Evolutionary conservation across 2,113 vertebrate genomes (phyloP), one percentile per base, ranked within the genome.

Genomic region (Australoheros scitulus): DNA sequence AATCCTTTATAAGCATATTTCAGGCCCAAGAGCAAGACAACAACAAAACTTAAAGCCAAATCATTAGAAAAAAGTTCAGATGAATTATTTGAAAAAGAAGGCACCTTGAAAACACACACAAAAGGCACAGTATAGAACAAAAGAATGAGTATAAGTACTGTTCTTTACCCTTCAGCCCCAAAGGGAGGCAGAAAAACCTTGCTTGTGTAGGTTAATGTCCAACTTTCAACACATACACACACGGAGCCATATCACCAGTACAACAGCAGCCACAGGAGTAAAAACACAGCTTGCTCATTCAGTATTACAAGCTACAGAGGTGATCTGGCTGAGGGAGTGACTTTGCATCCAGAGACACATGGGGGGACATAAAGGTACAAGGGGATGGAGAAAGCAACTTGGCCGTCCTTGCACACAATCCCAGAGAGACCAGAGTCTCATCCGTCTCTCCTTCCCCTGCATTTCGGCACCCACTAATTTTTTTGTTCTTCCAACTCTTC

Each of bases 401-500:
- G 94, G 96, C 96, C 91, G 97, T 96, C 97, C 97, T 98, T 98
- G 96, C 93, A 91, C 91, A 96, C 94, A 96, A 96, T 92, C 77
- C 94, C 92, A 61, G 76, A 74, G 92, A 91, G 93, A 92, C 89
- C 76, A 14, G 82, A 59, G 89, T 91, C 90, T 86, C 94, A 92
- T 92, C 91, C 82, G 61, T 90, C 87, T 93, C 86, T 85, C 81
- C 84, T 68, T 68, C 41, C 83, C 87, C 77, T 76, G 70, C 86
- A 76, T 50, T 81, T 82, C 55, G 72, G 76, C 83, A 77, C 86
- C 61, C 2, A 36, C 14, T 74, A 13, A 22, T 81, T 87, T 56
- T 75, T 83, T 84, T 77, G 24, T 81, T 80, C 59, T 41, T 34
- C 68, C 15, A 38, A 14, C 70, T 68, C 55, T 80, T 63, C 47